Conservation (phyloP, 2,888 invertebrate genomes). For the Lucinisca nassula region DNA sequence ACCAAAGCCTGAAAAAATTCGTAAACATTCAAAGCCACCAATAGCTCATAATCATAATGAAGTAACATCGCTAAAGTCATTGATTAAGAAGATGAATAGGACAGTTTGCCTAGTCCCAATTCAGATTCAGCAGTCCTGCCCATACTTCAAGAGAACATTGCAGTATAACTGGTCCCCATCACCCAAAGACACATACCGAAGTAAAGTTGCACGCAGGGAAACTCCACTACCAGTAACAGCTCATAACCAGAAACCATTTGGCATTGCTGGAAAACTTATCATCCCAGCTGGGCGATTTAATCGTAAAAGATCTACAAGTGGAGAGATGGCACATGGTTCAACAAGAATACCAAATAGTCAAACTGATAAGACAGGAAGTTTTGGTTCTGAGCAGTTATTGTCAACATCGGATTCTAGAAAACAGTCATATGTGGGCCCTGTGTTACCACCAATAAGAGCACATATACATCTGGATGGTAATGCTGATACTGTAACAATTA, state of each 20-base stretch:
- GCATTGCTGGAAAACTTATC: constrained; percentile 73
- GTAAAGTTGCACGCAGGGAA: constrained; percentile 9
- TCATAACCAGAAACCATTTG: constrained; percentile 73
- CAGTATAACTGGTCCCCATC: constrained; percentile 2
- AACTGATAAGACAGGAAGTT: not conserved
- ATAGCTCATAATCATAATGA: constrained; percentile 56
- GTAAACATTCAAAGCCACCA: constrained; percentile 38
- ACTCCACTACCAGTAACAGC: constrained; percentile 51
- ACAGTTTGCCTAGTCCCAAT: constrained; percentile 24
- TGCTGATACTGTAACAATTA: not conserved
- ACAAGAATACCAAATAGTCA: not conserved
- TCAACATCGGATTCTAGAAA: not conserved
- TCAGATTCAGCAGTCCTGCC: constrained; percentile 44
- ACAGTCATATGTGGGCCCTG: not conserved
- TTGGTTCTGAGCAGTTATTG: no score
- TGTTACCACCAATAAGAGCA: not conserved
- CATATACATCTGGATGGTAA: not conserved
- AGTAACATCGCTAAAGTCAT: constrained; percentile 33
- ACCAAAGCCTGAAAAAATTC: constrained; percentile 31
- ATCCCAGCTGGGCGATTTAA: constrained; percentile 32
- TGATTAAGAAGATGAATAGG: constrained; percentile 52
- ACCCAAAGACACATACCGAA: constrained; percentile 4
- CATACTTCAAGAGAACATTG: constrained; percentile 19
- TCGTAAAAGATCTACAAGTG: not conserved
- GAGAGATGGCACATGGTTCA: not conserved